Evolutionary conservation across 2,888 invertebrate genomes (phyloP), one percentile per base, ranked within the genome.

Genomic region (Calameuta pallipes): DNA sequence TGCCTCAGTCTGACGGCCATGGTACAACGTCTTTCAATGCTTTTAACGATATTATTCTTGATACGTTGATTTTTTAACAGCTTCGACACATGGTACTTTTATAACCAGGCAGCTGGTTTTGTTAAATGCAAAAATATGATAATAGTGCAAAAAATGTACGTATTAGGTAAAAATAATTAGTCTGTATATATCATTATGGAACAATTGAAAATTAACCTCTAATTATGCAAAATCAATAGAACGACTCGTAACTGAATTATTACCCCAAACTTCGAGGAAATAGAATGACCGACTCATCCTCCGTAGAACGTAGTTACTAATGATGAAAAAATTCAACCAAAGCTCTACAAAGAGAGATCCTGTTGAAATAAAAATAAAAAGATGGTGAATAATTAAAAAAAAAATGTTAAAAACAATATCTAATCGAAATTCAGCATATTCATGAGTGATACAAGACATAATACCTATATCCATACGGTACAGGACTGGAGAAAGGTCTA

Each of bases 401-500:
- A 41, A 41, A 41, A 15, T 41, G 6, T 56, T 23, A 56, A 23
- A 56, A 23, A 23, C 23, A 56, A 23, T 56, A 56, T 23, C 3
- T 23, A 9, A 9, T 23, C 15, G 9, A 56, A 23, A 56, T 56
- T 56, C 23, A 56, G 23, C 6, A 56, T 2, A 56, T 56, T 9
- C 56, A 56, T 56, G 56, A 56, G 23, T 23, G 23, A 56, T 23
- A 41, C 41, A 23, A 9, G 56, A 9, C 56, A 23, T 2, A 56
- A 56, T 23, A 23, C 56, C 23, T 9, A 23, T 23, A 23, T 15
- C 23, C 23, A 56, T 56, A 23, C 23, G 56, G 56, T 56, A 23
- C 9, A 9, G 56, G 9, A 23, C 23, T 9, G 31, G 77, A 80
- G 78, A 77, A 76, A 76, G 36, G 69, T 76, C 37, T 41, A 80